phyloP scores from a whole-genome alignment of 2,888 invertebrate genomes.

The Leucozona laternaria region DNA sequence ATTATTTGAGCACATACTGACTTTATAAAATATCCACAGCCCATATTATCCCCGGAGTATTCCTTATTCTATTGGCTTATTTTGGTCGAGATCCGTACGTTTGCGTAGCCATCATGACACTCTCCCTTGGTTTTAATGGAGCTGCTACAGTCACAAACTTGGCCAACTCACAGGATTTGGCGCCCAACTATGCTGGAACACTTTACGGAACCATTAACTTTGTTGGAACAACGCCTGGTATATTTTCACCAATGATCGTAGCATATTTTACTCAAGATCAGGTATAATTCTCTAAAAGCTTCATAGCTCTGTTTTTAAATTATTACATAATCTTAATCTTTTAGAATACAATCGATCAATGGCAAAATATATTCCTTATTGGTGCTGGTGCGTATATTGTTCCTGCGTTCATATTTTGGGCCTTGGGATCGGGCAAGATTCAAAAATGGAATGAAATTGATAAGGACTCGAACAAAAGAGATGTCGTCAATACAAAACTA shows the following conservation, averaged over 20 bases:
- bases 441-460: constrained; percentile 88
- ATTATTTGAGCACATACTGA: constrained; percentile 46
- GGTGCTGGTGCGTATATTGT: constrained; percentile 89
- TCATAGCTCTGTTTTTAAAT: not conserved
- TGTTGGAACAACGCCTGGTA: constrained; percentile 88
- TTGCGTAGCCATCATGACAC: constrained; percentile 87
- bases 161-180: constrained; percentile 88
- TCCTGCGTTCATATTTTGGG: constrained; percentile 88
- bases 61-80: constrained; percentile 85
- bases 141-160: constrained; percentile 87
- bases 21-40: constrained; percentile 82
- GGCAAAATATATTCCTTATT: constrained; percentile 90
- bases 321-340: not conserved
- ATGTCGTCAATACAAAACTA: constrained; percentile 81
- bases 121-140: constrained; percentile 88
- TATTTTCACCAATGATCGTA: constrained; percentile 89
- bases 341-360: constrained; percentile 90
- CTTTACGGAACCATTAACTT: constrained; percentile 90
- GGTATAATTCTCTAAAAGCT: constrained; percentile 76
- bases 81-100: constrained; percentile 87
- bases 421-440: constrained; percentile 89
- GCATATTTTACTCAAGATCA: constrained; percentile 83
- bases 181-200: constrained; percentile 90
- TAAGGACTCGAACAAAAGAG: constrained; percentile 80
- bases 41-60: constrained; percentile 86